A percentile compares a stretch with the other conserved stretches of the same genome.
Evolutionary conservation across 2,113 vertebrate genomes (phyloP).

Genomic region (Aspiorhynchus laticeps): DNA sequence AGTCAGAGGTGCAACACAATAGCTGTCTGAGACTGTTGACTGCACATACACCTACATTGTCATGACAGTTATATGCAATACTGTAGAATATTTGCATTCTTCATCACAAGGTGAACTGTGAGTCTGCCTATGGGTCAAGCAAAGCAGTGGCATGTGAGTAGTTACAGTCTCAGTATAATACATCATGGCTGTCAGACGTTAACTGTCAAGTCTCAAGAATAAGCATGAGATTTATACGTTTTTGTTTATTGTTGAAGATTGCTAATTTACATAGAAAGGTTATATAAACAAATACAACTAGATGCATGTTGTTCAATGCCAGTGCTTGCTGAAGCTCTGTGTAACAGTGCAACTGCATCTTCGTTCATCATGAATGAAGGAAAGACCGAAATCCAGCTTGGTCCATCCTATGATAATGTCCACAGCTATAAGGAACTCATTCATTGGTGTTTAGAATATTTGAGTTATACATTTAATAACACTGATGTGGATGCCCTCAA

Average conservation of each 20-base stretch:
- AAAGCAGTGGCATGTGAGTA: neutral
- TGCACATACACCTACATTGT: neutral
- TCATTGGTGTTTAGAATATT: constrained; percentile 14
- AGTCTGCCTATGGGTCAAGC: neutral
- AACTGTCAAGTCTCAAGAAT: neutral
- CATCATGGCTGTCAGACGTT: neutral
- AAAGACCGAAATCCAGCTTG: constrained; percentile 13
- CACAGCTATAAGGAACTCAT: neutral
- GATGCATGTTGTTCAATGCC: neutral
- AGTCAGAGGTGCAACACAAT: constrained; percentile 18
- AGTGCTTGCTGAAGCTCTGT: constrained; percentile 14
- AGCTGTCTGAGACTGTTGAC: neutral
- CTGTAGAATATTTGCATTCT: constrained; percentile 20
- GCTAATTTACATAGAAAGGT: neutral
- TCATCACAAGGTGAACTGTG: neutral
- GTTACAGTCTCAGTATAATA: constrained; percentile 10
- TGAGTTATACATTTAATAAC: constrained; percentile 24
- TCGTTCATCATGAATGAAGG: constrained; percentile 3
- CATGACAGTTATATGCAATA: constrained; percentile 26
- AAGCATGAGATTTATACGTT: neutral
- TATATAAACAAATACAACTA: constrained; percentile 10
- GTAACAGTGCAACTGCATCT: neutral
- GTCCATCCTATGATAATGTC: constrained; percentile 16
- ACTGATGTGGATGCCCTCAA: constrained; percentile 1
- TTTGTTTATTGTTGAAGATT: constrained; percentile 2